Conservation (phyloP, 2,888 invertebrate species). For the Agrotis segetum region DNA sequence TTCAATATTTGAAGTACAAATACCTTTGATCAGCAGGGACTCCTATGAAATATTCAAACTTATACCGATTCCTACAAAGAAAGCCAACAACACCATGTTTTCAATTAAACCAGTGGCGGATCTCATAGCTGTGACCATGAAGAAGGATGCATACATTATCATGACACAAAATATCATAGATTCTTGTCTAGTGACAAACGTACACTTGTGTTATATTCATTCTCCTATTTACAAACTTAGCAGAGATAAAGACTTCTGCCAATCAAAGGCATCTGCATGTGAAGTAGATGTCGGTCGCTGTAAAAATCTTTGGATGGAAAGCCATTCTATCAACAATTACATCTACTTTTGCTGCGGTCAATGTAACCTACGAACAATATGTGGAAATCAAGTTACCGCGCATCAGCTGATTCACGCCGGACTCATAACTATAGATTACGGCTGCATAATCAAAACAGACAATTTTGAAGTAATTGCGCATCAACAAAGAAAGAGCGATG, state of each 20-base stretch:
- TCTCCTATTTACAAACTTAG: slow-evolving; percentile 13
- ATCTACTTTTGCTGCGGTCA: slow-evolving; percentile 9
- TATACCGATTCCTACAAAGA: slow-evolving; percentile 10
- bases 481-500: slow-evolving; percentile 13
- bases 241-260: slow-evolving; percentile 15
- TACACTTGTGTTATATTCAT: slow-evolving; percentile 10
- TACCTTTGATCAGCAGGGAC: slow-evolving; percentile 10
- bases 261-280: slow-evolving; percentile 1
- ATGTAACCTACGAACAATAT: slow-evolving; percentile 6
- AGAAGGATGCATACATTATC: slow-evolving; percentile 12
- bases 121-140: slow-evolving; percentile 8
- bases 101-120: slow-evolving; percentile 16
- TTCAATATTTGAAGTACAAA: slow-evolving; percentile 1
- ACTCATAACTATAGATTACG: background rate
- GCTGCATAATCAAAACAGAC: background rate
- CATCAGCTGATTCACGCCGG: slow-evolving; percentile 2
- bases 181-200: slow-evolving; percentile 7
- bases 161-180: slow-evolving; percentile 9
- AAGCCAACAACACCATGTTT: slow-evolving; percentile 6
- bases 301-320: slow-evolving; percentile 12
- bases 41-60: slow-evolving; percentile 23
- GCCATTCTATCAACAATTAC: slow-evolving; percentile 5
- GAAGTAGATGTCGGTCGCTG: background rate
- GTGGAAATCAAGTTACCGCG: slow-evolving; percentile 1
- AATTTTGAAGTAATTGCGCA: slow-evolving; percentile 23